phyloP scores from a whole-genome alignment of 2,888 invertebrate species.

The Amiota mariae region DNA sequence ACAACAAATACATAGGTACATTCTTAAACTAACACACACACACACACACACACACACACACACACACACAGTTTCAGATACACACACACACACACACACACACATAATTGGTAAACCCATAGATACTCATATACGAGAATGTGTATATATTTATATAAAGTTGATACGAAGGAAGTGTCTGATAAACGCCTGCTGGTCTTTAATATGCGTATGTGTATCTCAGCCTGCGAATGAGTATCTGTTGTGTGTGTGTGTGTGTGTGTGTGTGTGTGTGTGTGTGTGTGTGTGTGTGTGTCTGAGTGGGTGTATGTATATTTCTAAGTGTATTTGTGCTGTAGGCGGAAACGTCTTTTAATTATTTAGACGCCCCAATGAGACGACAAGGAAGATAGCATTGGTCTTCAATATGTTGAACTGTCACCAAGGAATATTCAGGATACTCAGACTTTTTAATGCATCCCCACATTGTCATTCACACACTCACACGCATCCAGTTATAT shows the following conservation, averaged over 20 bases:
- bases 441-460: background rate
- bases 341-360: slow-evolving; percentile 36
- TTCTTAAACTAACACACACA: background rate
- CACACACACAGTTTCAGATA: background rate
- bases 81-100: background rate
- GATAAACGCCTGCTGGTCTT: background rate
- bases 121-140: background rate
- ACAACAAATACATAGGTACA: background rate
- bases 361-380: slow-evolving; percentile 33
- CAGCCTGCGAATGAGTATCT: slow-evolving; percentile 6
- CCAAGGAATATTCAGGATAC: background rate
- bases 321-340: slow-evolving; percentile 28
- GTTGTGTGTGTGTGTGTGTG: slow-evolving; percentile 16
- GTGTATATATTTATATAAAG: background rate
- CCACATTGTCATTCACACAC: background rate
- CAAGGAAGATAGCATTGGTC: background rate
- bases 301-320: slow-evolving; percentile 2
- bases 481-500: too few relatives aligned
- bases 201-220: slow-evolving; percentile 1
- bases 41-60: too few relatives aligned
- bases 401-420: background rate
- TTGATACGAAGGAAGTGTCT: background rate
- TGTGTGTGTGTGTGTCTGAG: slow-evolving; percentile 23
- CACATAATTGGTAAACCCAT: background rate
- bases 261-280: slow-evolving; percentile 9